Conservation (phyloP, 2,113 vertebrate species). For the Bufo gargarizans region DNA sequence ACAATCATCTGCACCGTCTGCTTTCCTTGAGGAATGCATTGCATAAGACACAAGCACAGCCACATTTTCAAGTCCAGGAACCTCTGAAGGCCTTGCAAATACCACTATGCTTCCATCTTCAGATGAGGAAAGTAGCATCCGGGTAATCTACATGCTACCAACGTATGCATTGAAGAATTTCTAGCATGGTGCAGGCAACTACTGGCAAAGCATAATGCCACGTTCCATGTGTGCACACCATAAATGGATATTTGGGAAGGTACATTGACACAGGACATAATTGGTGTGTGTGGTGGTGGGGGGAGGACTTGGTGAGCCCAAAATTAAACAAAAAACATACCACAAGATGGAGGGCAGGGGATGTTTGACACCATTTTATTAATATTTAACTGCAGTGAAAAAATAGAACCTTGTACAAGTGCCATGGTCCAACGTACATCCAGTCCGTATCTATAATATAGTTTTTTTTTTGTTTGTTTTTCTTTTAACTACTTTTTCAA, state of each 20-base stretch:
- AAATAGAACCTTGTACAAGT: constrained; percentile 98
- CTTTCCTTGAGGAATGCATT: not conserved
- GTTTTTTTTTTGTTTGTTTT: constrained; percentile 64
- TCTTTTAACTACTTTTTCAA: constrained; percentile 63
- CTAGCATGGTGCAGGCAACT: not conserved
- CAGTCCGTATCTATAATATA: constrained; percentile 68
- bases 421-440: constrained; percentile 77
- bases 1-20: not conserved
- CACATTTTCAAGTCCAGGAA: not conserved
- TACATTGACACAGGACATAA: not conserved
- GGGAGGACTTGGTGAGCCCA: constrained; percentile 33
- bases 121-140: not conserved
- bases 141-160: not conserved
- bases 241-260: not conserved
- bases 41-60: constrained; percentile 20
- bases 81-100: not conserved
- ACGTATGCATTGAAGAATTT: not conserved
- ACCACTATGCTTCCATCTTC: not conserved
- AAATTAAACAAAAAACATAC: constrained; percentile 67
- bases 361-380: constrained; percentile 93
- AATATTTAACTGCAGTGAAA: constrained; percentile 93
- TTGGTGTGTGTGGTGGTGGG: not conserved
- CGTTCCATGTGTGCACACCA: not conserved
- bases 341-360: constrained; percentile 77
- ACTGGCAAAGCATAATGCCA: not conserved